These are phyloP conservation scores for Acanthisitta chloris DNA, from an alignment of 2,113 vertebrate species.

Conservation along the genomic window DNA sequence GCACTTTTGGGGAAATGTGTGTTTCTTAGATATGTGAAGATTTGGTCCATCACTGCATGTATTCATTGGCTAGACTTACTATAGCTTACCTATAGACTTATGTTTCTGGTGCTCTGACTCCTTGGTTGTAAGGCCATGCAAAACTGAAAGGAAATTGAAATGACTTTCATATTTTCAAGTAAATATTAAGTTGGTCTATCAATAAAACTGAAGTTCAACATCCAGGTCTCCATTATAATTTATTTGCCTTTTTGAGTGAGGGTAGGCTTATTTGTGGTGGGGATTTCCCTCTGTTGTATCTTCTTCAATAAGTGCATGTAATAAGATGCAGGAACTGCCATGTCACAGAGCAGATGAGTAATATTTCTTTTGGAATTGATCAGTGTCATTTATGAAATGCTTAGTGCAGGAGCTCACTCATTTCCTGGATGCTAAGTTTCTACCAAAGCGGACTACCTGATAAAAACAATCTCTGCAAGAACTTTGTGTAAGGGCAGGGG, in stretches of 20 bases:
- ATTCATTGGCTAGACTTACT: neutral
- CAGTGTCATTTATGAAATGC: neutral
- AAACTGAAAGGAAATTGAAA: neutral
- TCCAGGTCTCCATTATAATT: neutral
- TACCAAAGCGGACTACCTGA: neutral
- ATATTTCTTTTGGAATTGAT: neutral
- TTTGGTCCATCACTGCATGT: neutral
- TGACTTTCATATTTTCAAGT: neutral
- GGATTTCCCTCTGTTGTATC: accelerated
- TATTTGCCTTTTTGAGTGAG: neutral
- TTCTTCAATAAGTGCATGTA: neutral
- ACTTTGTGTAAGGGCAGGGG: neutral
- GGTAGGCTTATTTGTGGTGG: accelerated
- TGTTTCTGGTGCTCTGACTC: neutral
- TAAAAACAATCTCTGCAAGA: neutral
- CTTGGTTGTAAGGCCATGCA: neutral
- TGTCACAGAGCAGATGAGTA: neutral
- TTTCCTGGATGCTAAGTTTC: neutral
- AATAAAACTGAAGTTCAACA: neutral
- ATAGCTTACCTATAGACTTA: neutral
- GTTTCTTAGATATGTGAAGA: neutral
- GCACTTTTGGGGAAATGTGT: neutral
- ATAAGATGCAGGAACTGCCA: neutral
- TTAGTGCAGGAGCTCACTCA: neutral
- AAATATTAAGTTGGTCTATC: neutral